Conservation (phyloP, 2,888 invertebrate genomes). For the Helicoverpa assulta region DNA sequence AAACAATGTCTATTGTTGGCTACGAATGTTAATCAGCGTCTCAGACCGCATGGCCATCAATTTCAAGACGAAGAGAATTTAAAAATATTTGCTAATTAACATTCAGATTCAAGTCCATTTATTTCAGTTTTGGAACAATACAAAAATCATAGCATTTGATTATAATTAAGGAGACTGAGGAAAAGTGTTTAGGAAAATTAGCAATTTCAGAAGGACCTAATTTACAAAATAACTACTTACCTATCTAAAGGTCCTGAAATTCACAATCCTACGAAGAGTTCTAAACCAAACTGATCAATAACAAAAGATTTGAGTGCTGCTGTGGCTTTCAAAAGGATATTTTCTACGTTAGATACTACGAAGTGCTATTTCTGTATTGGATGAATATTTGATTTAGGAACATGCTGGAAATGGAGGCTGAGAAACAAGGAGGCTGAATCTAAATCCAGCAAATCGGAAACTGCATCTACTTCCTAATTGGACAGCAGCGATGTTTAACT, state of each 20-base stretch:
- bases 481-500: constrained; percentile 71
- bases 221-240: no score
- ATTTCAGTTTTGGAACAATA: constrained; percentile 2
- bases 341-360: constrained; percentile 41
- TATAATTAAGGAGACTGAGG: no score
- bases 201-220: neutral
- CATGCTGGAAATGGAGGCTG: constrained; percentile 44
- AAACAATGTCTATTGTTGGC: constrained; percentile 79
- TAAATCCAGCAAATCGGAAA: constrained; percentile 74
- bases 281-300: constrained; percentile 44
- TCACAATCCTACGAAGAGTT: neutral
- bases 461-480: constrained; percentile 69
- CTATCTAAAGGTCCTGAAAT: no score
- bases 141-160: neutral
- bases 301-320: constrained; percentile 53
- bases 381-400: constrained; percentile 73
- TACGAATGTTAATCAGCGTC: constrained; percentile 82
- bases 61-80: constrained; percentile 13
- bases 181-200: no score
- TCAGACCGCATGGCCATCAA: constrained; percentile 65
- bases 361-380: constrained; percentile 64
- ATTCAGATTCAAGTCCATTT: neutral
- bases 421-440: constrained; percentile 67
- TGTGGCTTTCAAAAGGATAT: constrained; percentile 63
- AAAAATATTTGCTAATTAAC: constrained; percentile 18